These are phyloP conservation scores for Hyperoodon ampullatus DNA, from an alignment of 2,113 vertebrate species.

Conservation along the genomic window DNA sequence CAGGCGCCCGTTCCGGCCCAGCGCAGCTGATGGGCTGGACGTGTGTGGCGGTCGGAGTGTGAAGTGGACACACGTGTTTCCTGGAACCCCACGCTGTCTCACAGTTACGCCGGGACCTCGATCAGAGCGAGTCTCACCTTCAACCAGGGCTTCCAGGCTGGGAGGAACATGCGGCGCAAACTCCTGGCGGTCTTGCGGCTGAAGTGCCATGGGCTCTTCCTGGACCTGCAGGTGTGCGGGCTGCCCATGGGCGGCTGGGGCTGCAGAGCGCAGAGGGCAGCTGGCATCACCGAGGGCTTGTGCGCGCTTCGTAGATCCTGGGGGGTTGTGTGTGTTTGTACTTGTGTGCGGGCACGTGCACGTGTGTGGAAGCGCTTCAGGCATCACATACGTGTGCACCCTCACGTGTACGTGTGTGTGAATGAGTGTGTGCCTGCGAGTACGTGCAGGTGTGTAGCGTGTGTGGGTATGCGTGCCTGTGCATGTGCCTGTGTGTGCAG, in stretches of 20 bases:
- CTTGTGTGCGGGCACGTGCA: too few relatives aligned
- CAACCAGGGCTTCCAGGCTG: slow-evolving; percentile 83
- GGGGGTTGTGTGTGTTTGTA: too few relatives aligned
- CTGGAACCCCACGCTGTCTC: rapidly evolving
- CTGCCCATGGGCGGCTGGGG: rapidly evolving
- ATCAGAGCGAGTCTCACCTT: slow-evolving; percentile 92
- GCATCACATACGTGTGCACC: rapidly evolving
- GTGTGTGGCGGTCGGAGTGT: not conserved
- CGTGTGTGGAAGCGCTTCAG: rapidly evolving
- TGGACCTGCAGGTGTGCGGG: slow-evolving; percentile 91
- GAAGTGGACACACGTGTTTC: rapidly evolving
- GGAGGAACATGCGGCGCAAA: slow-evolving; percentile 90
- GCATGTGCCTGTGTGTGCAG: too few relatives aligned
- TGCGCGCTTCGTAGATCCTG: too few relatives aligned
- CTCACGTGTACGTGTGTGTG: rapidly evolving
- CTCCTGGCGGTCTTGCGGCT: slow-evolving; percentile 88
- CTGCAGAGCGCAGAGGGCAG: not conserved
- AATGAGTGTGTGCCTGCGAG: rapidly evolving
- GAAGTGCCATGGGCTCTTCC: slow-evolving; percentile 90
- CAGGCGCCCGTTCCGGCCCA: not conserved
- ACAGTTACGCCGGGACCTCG: slow-evolving; percentile 90
- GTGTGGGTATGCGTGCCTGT: too few relatives aligned
- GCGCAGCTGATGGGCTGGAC: not conserved
- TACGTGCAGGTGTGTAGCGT: too few relatives aligned
- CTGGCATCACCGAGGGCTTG: rapidly evolving